phyloP scores from a whole-genome alignment of 2,113 vertebrate genomes.

The Setophaga petechia region DNA sequence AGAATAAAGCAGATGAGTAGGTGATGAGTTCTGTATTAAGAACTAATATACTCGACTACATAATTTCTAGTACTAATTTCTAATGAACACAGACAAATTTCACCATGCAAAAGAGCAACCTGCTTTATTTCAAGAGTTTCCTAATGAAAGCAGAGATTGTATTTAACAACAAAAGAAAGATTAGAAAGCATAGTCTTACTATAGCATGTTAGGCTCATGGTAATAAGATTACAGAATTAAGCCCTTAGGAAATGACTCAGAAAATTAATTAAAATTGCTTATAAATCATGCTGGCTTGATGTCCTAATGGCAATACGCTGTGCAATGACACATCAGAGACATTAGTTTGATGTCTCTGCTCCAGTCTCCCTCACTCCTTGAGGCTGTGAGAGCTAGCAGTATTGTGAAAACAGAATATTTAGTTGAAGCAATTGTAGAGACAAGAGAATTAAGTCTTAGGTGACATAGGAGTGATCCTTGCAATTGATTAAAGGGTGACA shows the following conservation, averaged over 20 bases:
- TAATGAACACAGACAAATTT: background rate
- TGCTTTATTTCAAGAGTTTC: conserved; percentile 6
- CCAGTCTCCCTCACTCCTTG: background rate
- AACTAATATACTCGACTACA: background rate
- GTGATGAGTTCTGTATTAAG: background rate
- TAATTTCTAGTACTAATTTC: background rate
- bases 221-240: conserved; percentile 58
- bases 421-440: background rate
- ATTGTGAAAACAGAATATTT: background rate
- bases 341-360: conserved; percentile 26
- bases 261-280: conserved; percentile 65
- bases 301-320: conserved; percentile 23
- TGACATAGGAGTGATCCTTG: background rate
- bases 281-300: conserved; percentile 38
- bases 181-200: conserved; percentile 40
- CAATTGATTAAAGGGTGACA: background rate
- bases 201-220: background rate
- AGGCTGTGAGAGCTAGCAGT: background rate
- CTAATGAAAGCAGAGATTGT: conserved; percentile 25
- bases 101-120: background rate
- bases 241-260: conserved; percentile 48
- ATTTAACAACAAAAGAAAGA: conserved; percentile 46
- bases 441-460: background rate
- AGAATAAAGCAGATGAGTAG: background rate
- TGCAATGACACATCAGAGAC: conserved; percentile 14